These are phyloP conservation scores for Scytalopus superciliaris DNA, from an alignment of 2,113 vertebrate genomes.

Conservation along the genomic window DNA sequence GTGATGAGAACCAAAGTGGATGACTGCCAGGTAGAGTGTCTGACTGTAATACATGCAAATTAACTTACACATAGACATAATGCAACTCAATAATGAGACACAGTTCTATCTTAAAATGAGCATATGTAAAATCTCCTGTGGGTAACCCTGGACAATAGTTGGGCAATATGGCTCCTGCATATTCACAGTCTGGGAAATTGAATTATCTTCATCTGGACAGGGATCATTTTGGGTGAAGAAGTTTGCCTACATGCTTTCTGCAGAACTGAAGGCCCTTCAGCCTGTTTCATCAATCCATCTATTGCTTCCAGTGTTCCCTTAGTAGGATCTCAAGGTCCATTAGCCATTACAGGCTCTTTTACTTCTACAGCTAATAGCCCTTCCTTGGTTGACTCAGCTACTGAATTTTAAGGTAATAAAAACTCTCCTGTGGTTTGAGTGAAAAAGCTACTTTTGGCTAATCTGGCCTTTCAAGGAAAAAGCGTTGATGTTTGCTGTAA, in stretches of 20 bases:
- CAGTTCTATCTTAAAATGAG: not conserved
- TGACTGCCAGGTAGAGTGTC: slow-evolving; percentile 90
- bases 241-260: not conserved
- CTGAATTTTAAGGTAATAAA: not conserved
- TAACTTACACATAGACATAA: not conserved
- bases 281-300: not conserved
- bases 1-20: slow-evolving; percentile 99
- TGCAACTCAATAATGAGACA: not conserved
- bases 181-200: not conserved
- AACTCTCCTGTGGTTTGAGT: not conserved
- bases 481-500: not conserved
- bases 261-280: not conserved
- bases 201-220: not conserved
- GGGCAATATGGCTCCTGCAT: not conserved
- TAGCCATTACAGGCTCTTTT: not conserved
- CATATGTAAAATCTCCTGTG: not conserved
- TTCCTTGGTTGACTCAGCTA: not conserved
- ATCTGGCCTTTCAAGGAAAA: not conserved
- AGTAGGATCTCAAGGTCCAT: not conserved
- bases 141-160: not conserved
- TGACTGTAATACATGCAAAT: not conserved
- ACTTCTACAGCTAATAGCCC: not conserved
- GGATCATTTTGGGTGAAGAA: not conserved
- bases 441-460: not conserved
- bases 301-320: not conserved